Conservation (phyloP, 2,113 vertebrate genomes). For the Centropristis striata region DNA sequence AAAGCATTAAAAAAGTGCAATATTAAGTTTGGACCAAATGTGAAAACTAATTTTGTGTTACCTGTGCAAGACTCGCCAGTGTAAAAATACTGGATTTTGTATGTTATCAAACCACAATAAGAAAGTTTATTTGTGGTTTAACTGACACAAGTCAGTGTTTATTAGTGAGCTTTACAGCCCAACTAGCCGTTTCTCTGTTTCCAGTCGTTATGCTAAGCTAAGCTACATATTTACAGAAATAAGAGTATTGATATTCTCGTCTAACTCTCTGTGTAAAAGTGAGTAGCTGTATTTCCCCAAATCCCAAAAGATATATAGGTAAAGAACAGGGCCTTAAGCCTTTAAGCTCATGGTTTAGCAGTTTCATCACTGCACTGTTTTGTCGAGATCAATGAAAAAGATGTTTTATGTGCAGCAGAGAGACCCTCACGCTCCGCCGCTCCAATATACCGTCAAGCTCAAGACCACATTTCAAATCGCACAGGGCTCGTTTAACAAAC, state of each 20-base stretch:
- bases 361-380: neutral
- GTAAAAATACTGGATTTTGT: too few species aligned
- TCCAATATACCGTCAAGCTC: neutral
- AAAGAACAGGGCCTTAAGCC: neutral
- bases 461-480: neutral
- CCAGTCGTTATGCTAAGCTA: neutral
- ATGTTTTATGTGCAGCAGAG: too few species aligned
- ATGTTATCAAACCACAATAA: too few species aligned
- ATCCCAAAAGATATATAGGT: neutral
- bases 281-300: neutral
- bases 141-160: too few species aligned
- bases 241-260: neutral
- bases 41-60: too few species aligned
- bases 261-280: neutral
- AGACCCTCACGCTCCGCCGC: neutral
- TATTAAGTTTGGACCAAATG: too few species aligned
- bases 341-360: neutral
- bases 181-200: too few species aligned
- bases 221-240: neutral
- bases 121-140: too few species aligned
- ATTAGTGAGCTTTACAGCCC: too few species aligned
- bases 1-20: too few species aligned
- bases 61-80: too few species aligned
- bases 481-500: neutral
- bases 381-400: neutral